These are phyloP conservation scores for Lutjanus campechanus DNA, from an alignment of 2,797 vertebrate species.

Conservation along the genomic window DNA sequence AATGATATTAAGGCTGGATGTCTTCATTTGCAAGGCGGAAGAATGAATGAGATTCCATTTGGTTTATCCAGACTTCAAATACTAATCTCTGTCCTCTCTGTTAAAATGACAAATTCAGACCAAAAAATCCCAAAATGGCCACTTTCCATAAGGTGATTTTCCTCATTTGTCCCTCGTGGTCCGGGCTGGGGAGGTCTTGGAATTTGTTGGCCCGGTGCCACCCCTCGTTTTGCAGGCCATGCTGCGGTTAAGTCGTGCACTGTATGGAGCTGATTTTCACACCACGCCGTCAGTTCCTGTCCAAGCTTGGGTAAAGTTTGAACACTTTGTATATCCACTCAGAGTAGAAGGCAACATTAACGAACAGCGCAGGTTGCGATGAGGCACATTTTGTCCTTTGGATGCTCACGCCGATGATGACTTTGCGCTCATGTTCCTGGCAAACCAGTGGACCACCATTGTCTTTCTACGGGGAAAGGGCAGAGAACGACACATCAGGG, in stretches of 20 bases:
- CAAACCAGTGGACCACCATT: slow-evolving; percentile 96
- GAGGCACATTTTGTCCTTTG: slow-evolving; percentile 95
- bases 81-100: slow-evolving; percentile 26
- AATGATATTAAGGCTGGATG: slow-evolving; percentile 33
- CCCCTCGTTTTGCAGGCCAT: slow-evolving; percentile 16
- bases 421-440: slow-evolving; percentile 92
- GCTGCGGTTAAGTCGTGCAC: slow-evolving; percentile 80
- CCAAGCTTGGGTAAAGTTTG: slow-evolving; percentile 82
- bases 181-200: slow-evolving; percentile 40
- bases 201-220: slow-evolving; percentile 32
- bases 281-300: slow-evolving; percentile 70
- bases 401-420: slow-evolving; percentile 94
- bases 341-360: slow-evolving; percentile 95
- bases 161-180: slow-evolving; percentile 36
- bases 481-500: slow-evolving; percentile 14
- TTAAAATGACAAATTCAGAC: slow-evolving; percentile 41
- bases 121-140: slow-evolving; percentile 48
- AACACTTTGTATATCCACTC: slow-evolving; percentile 98
- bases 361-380: slow-evolving; percentile 93
- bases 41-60: slow-evolving; percentile 45
- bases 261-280: slow-evolving; percentile 36
- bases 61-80: slow-evolving; percentile 50
- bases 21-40: slow-evolving; percentile 48
- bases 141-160: slow-evolving; percentile 35
- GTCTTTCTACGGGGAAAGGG: slow-evolving; percentile 87